phyloP scores from a whole-genome alignment of 2,113 vertebrate species.

The Epinephelus cyanopodus region DNA sequence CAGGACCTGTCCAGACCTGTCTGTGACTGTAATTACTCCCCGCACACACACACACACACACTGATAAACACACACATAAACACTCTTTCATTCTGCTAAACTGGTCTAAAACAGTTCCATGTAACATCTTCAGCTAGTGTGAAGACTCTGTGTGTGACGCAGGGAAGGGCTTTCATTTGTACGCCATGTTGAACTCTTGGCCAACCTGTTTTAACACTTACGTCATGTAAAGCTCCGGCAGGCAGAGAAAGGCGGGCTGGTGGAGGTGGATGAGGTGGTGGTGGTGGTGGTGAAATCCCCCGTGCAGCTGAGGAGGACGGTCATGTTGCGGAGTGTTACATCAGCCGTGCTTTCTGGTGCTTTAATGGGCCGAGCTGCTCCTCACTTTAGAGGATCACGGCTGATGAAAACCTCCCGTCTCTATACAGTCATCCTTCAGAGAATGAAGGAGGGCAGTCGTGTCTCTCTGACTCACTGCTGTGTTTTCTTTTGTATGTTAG shows the following conservation, averaged over 20 bases:
- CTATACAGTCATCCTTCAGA: background rate
- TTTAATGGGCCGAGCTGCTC: background rate
- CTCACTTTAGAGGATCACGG: background rate
- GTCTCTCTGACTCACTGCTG: background rate
- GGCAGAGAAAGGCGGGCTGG: background rate
- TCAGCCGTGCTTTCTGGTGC: constrained; percentile 42
- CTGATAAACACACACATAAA: background rate
- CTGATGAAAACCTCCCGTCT: constrained; percentile 30
- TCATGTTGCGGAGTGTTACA: constrained; percentile 46
- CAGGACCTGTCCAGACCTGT: constrained; percentile 51
- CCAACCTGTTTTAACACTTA: constrained; percentile 36
- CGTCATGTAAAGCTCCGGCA: constrained; percentile 32
- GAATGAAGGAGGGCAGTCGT: background rate
- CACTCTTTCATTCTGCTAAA: background rate
- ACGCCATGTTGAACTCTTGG: background rate
- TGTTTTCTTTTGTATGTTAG: background rate
- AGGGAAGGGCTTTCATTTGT: background rate
- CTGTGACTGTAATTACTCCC: constrained; percentile 29
- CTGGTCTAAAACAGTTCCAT: background rate
- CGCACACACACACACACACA: constrained; percentile 6
- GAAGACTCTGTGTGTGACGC: background rate
- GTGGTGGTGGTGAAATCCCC: constrained; percentile 15
- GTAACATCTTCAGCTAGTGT: background rate
- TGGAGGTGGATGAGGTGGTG: background rate
- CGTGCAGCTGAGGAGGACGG: constrained; percentile 1